phyloP scores from a whole-genome alignment of 2,888 invertebrate species.

The Apamea monoglypha region DNA sequence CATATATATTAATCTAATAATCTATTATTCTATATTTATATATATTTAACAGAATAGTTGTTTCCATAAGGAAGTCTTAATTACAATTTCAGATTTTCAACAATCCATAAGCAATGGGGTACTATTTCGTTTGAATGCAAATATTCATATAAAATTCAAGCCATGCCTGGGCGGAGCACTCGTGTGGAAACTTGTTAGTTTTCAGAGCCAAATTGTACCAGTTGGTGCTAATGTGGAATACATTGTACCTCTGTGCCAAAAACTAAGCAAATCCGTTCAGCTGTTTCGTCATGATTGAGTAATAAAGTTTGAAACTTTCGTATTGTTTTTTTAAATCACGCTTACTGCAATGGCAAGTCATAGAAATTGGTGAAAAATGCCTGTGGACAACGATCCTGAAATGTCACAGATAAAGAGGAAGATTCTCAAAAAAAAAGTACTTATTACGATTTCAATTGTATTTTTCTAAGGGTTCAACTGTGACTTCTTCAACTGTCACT shows the following conservation, averaged over 20 bases:
- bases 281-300: not conserved
- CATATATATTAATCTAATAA: no score
- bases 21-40: not conserved
- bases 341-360: not conserved
- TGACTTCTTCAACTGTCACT: not conserved
- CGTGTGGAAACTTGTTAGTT: not conserved
- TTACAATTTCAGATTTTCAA: not conserved
- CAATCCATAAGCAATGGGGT: not conserved
- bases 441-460: no score
- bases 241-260: constrained; percentile 23
- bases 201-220: constrained; percentile 33
- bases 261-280: not conserved
- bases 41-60: not conserved
- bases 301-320: not conserved
- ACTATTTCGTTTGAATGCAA: not conserved
- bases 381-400: not conserved
- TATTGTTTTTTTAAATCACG: not conserved
- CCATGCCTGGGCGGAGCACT: not conserved
- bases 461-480: not conserved
- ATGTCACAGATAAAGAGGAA: not conserved
- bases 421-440: not conserved
- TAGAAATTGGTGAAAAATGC: not conserved
- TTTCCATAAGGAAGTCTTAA: not conserved
- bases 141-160: not conserved
- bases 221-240: constrained; percentile 10